phyloP scores from a whole-genome alignment of 2,797 vertebrate species.

The Hozukius guyotensis region DNA sequence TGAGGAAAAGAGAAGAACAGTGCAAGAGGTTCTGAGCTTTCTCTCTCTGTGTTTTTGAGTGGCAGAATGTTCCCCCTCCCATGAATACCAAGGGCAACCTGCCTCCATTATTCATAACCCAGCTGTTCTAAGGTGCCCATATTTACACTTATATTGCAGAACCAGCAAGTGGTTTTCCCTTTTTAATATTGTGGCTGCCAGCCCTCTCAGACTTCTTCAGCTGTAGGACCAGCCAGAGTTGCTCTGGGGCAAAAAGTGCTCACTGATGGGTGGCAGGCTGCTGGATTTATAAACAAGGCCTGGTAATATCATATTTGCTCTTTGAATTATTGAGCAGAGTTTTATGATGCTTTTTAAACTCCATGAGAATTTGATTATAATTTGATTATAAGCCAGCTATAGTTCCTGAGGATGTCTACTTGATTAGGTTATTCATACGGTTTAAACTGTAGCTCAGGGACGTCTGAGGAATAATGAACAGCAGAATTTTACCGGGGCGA shows the following conservation, averaged over 20 bases:
- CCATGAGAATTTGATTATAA: constrained; percentile 71
- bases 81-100: constrained; percentile 82
- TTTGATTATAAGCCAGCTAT: constrained; percentile 72
- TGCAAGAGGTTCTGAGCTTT: constrained; percentile 66
- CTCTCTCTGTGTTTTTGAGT: constrained; percentile 70
- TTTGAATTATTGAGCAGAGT: constrained; percentile 85
- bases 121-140: constrained; percentile 81
- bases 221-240: constrained; percentile 63
- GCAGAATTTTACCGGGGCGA: constrained; percentile 57
- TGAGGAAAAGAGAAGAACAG: constrained; percentile 60
- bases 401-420: constrained; percentile 71
- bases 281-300: constrained; percentile 81
- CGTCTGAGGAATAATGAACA: constrained; percentile 68
- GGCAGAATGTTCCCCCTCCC: constrained; percentile 74
- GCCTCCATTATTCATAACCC: constrained; percentile 83
- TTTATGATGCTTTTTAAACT: constrained; percentile 81
- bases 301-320: constrained; percentile 82
- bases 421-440: constrained; percentile 75
- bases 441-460: constrained; percentile 53
- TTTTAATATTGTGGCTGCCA: constrained; percentile 76
- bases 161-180: constrained; percentile 75
- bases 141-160: constrained; percentile 86
- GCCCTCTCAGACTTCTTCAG: constrained; percentile 61
- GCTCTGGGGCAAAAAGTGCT: constrained; percentile 72
- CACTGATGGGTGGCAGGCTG: constrained; percentile 68